Evolutionary conservation across 2,888 invertebrate genomes (phyloP), one percentile per base, ranked within the genome.

Genomic region (Cephus pygmeus): DNA sequence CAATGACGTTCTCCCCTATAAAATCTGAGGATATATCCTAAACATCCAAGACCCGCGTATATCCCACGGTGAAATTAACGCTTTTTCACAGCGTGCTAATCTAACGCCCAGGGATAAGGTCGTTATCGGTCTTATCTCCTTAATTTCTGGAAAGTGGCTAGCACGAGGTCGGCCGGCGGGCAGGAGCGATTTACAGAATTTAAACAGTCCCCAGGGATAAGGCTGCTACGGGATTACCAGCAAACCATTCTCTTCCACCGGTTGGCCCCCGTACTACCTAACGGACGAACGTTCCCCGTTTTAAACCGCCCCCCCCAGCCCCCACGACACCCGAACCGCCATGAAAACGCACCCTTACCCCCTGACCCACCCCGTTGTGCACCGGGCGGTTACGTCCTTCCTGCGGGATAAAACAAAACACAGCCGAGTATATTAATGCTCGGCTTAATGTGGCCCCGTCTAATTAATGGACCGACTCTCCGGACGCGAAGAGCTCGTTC

Each of bases 321-420:
- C 36, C 56, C 56, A 0, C 40, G 23, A 23, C 56, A 23, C 56
- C 56, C 56, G 56, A 56, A 56, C 23, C 56, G 56, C 56, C 56
- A 56, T 56, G 56, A 56, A 34, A 71, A 71, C 23, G 79, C 78
- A 80, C 79, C 80, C 83, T 83, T 80, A 78, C 81, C 79, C 80
- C 31, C 79, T 79, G 79, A 78, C 34, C 78, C 75, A 79, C 83
- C 85, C 82, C 81, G 82, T 79, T 80, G 84, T 83, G 81, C 81
- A 77, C 69, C 73, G 75, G 77, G 73, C 75, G 86, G 85, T 83
- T 86, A 85, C 87, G 86, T 88, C 88, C 90, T 91, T 90, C 91
- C 90, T 90, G 90, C 87, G 87, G 90, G 90, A 90, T 91, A 90
- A 91, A 91, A 91, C 91, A 91, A 91, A 91, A 91, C 91, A 91